Conservation (phyloP, 2,113 vertebrate species). For the Chaetorhynchus papuensis region DNA sequence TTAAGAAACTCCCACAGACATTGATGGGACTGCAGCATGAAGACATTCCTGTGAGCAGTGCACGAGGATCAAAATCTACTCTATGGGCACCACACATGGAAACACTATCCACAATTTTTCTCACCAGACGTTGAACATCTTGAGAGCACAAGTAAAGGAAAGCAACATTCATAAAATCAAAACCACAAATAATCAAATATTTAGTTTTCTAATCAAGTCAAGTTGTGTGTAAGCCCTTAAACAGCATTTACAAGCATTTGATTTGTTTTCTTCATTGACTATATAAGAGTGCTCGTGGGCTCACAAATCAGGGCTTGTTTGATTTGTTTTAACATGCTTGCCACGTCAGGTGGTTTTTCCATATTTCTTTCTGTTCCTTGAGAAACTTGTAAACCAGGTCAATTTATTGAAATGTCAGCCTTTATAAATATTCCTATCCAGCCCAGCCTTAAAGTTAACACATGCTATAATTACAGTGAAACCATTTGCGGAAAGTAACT, state of each 20-base stretch:
- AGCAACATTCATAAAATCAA: slow-evolving; percentile 58
- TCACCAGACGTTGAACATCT: slow-evolving; percentile 40
- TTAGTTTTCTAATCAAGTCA: slow-evolving; percentile 68
- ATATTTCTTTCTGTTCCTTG: slow-evolving; percentile 24
- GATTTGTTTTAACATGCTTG: slow-evolving; percentile 31
- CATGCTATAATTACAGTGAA: slow-evolving; percentile 41
- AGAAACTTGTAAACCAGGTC: slow-evolving; percentile 39
- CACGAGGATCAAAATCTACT: background rate
- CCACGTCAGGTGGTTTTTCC: slow-evolving; percentile 29
- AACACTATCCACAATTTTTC: slow-evolving; percentile 18
- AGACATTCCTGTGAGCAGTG: background rate
- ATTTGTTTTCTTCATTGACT: slow-evolving; percentile 47
- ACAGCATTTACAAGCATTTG: slow-evolving; percentile 54
- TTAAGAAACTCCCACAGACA: background rate
- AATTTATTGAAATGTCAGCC: slow-evolving; percentile 52
- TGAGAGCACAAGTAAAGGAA: slow-evolving; percentile 47
- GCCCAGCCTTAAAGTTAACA: slow-evolving; percentile 39
- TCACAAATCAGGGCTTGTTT: slow-evolving; percentile 48
- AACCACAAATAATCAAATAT: slow-evolving; percentile 68
- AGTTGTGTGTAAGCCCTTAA: slow-evolving; percentile 59
- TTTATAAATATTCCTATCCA: slow-evolving; percentile 50
- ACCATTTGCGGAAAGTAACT: slow-evolving; percentile 28
- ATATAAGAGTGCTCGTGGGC: background rate
- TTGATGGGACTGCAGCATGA: background rate
- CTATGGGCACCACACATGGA: slow-evolving; percentile 24